A percentile compares a stretch with the other conserved stretches of the same genome.
These are phyloP conservation scores for Chlorodrepanis virens DNA, from an alignment of 2,113 vertebrate genomes.

Conservation along the genomic window DNA sequence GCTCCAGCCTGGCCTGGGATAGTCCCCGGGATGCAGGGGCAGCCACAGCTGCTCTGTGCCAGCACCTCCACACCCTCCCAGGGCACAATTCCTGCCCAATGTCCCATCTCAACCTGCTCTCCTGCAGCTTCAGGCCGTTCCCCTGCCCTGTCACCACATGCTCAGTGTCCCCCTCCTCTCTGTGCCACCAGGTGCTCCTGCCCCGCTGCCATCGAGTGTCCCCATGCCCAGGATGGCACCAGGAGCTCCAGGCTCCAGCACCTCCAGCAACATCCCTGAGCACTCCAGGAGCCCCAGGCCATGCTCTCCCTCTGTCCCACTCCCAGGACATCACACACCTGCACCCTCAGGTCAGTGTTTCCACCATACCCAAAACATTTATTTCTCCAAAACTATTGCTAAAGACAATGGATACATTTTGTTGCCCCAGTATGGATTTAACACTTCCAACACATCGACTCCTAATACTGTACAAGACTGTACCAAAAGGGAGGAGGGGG, in stretches of 20 bases:
- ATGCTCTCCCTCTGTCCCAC: fast-evolving
- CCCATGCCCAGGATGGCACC: fast-evolving
- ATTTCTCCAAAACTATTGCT: constrained; percentile 74
- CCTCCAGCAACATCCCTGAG: background rate
- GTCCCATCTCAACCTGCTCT: background rate
- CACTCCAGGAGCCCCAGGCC: fast-evolving
- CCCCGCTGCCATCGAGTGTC: fast-evolving
- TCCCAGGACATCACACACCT: background rate
- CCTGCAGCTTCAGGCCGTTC: background rate
- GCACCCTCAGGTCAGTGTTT: constrained; percentile 25
- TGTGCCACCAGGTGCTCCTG: fast-evolving
- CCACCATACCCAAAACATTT: constrained; percentile 72
- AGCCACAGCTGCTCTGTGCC: background rate
- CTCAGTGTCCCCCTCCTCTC: background rate
- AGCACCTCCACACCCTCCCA: fast-evolving
- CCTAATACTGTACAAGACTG: constrained; percentile 92
- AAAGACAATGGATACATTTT: constrained; percentile 67
- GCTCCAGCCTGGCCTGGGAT: background rate
- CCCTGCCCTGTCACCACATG: background rate
- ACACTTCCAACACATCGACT: constrained; percentile 67
- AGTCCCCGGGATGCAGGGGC: background rate
- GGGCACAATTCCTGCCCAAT: background rate
- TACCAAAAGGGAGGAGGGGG: constrained; percentile 66
- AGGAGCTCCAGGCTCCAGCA: fast-evolving
- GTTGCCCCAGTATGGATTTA: constrained; percentile 35